Evolutionary conservation across 2,888 invertebrate genomes (phyloP), one percentile per base, ranked within the genome.

Genomic region (Sarcophaga subvicina): DNA sequence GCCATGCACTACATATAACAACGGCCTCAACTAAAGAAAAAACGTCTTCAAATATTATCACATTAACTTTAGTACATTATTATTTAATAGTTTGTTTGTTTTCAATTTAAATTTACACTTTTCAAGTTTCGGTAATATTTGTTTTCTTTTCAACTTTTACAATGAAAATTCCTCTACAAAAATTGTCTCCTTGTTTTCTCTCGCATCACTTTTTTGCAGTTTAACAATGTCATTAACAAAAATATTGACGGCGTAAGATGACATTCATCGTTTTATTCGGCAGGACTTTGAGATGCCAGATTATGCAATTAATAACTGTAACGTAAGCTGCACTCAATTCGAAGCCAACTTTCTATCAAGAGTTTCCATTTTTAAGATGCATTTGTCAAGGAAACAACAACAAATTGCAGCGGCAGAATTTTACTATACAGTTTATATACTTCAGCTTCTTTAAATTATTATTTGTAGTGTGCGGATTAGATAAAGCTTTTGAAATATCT

Each of bases 121-220:
- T 82, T 11, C 20, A n/a, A 73, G 67, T 59, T 71, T 62, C 59
- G 62, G 45, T 22, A 80, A 60, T 77, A 83, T 72, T 86, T 79
- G 47, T 67, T 72, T 76, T 77, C 12, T 72, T 78, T 79, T 70
- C 62, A 59, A 45, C 59, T 78, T 69, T 78, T 73, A 25, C 47
- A 67, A 47, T 69, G 49, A 78, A 85, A 85, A 85, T 82, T 82
- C 81, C 81, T 78, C 63, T 72, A 81, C 77, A 72, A 85, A 80
- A 85, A 49, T 62, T 47, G 71, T 84, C 63, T 83, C 8, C 54
- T 66, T 82, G 45, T 62, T 64, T 78, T 83, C 76, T 82, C 77
- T 83, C 59, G 72, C 83, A 37, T 60, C n/a, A 37, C 49, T 83
- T 83, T 69, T 72, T 72, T 49, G 14, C 12, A 4, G 66, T n/a